Conservation (phyloP, 2,888 invertebrate genomes). For the Ctena decussata region DNA sequence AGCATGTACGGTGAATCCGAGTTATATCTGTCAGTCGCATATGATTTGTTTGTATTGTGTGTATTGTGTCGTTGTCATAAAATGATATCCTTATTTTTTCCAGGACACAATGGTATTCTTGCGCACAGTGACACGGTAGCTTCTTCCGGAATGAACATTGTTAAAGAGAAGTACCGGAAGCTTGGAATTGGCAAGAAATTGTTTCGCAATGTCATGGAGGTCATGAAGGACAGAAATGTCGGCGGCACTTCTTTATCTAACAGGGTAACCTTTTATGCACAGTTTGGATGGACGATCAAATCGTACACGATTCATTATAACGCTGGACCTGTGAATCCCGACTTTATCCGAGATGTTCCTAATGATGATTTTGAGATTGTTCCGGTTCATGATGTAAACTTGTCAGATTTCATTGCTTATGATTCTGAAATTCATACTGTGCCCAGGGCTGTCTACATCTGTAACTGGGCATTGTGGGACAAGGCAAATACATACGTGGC, state of each 20-base stretch:
- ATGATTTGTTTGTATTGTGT: too few relatives aligned
- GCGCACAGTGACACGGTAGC: slow-evolving; percentile 69
- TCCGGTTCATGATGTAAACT: slow-evolving; percentile 55
- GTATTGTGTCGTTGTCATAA: too few relatives aligned
- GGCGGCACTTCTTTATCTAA: slow-evolving; percentile 74
- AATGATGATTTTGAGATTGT: slow-evolving; percentile 66
- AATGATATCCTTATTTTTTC: slow-evolving; percentile 1
- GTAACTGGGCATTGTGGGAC: slow-evolving; percentile 66
- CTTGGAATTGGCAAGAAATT: slow-evolving; percentile 68
- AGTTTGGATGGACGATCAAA: slow-evolving; percentile 76
- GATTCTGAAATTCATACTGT: slow-evolving; percentile 72
- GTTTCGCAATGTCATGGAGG: slow-evolving; percentile 72
- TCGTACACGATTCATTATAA: slow-evolving; percentile 74
- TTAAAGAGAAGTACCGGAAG: slow-evolving; percentile 69
- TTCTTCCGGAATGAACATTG: slow-evolving; percentile 75
- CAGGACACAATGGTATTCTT: slow-evolving; percentile 76
- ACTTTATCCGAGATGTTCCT: slow-evolving; percentile 57
- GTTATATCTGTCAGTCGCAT: too few relatives aligned
- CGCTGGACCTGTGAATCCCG: slow-evolving; percentile 69
- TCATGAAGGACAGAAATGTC: slow-evolving; percentile 73
- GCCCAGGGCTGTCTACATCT: slow-evolving; percentile 70
- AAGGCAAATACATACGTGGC: slow-evolving; percentile 67
- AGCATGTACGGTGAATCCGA: too few relatives aligned
- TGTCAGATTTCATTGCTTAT: slow-evolving; percentile 71
- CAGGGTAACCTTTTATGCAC: slow-evolving; percentile 72